Evolutionary conservation across 2,888 invertebrate genomes (phyloP), one percentile per base, ranked within the genome.

Genomic region (Netelia fuscicornis): DNA sequence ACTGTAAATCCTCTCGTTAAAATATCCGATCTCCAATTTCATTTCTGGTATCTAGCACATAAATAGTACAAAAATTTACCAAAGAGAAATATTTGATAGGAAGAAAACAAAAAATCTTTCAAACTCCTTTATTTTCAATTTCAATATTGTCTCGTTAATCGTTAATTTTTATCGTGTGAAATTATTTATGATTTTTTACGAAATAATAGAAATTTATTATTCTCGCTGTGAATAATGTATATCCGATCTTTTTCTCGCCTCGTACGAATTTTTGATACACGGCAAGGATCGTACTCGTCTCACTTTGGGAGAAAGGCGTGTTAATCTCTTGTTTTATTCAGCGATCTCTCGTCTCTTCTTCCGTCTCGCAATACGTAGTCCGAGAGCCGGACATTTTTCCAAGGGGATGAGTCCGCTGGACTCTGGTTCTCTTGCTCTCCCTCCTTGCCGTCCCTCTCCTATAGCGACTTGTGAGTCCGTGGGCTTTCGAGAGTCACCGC

Each of bases 291-390:
- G 48, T 13, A 48, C 10, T 13, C 70, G 74, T 70, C 62, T 71
- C 74, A 54, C 42, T 58, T 74, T 56, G 70, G 76, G 84, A 80
- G 84, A 84, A 58, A 87, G 81, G 77, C 87, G 87, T 87, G 87
- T 87, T 87, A 88, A 87, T 88, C 88, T 87, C 87, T 81, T 87
- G 86, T 86, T 87, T 89, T 89, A 89, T 89, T 88, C 88, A 89
- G 80, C 72, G 84, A 10, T 86, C 85, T 85, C 85, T 79, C 60
- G 60, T 78, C 80, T 80, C 30, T 58, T 23, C 13, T 10, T 17
- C 3, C 84, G 62, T 58, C 17, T 3, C n/a, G 54, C 11, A 9
- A 11, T 71, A 60, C 37, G 8, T 68, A 74, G 54, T 71, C 64
- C 17, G 60, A 23, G 25, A 44, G 20, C 11, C 37, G 11, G 56